Percentiles rank a stretch among this genome's conserved stretches.
phyloP scores from a whole-genome alignment of 2,888 invertebrate genomes.

The Tinea pellionella region DNA sequence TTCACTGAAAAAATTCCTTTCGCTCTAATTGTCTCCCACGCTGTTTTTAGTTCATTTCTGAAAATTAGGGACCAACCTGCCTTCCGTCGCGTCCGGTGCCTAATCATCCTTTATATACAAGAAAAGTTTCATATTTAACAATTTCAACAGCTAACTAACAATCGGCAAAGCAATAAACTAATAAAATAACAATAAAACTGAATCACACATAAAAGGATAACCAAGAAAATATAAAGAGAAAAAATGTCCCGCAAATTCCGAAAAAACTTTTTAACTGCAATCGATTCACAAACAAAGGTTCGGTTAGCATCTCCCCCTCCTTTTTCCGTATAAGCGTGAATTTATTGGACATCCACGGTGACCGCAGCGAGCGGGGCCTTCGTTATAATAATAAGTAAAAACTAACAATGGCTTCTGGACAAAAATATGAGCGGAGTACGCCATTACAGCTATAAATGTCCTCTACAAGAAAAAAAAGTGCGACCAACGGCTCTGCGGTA shows the following conservation, averaged over 20 bases:
- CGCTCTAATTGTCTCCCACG: constrained; percentile 8
- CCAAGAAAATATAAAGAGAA: neutral
- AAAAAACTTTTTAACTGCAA: neutral
- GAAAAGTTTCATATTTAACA: neutral
- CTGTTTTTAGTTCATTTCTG: constrained; percentile 8
- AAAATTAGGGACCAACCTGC: neutral
- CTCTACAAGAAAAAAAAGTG: constrained; percentile 23
- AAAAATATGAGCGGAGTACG: constrained; percentile 44
- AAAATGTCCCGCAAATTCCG: neutral
- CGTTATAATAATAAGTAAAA: constrained; percentile 39
- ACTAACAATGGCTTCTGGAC: constrained; percentile 32
- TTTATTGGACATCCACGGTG: constrained; percentile 13
- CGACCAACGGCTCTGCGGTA: neutral
- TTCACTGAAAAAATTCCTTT: neutral
- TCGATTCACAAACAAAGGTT: constrained; percentile 3
- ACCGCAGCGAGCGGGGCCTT: neutral
- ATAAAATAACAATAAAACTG: neutral
- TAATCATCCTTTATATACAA: neutral
- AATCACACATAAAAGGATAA: neutral
- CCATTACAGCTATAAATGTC: constrained; percentile 50
- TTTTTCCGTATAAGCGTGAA: constrained; percentile 11
- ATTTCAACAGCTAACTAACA: too few relatives aligned
- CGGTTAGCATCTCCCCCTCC: neutral
- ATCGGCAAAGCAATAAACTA: too few relatives aligned
- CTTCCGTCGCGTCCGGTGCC: neutral